Evolutionary conservation across 2,888 invertebrate genomes (phyloP), one percentile per base, ranked within the genome.

Genomic region (Spisula subtruncata): DNA sequence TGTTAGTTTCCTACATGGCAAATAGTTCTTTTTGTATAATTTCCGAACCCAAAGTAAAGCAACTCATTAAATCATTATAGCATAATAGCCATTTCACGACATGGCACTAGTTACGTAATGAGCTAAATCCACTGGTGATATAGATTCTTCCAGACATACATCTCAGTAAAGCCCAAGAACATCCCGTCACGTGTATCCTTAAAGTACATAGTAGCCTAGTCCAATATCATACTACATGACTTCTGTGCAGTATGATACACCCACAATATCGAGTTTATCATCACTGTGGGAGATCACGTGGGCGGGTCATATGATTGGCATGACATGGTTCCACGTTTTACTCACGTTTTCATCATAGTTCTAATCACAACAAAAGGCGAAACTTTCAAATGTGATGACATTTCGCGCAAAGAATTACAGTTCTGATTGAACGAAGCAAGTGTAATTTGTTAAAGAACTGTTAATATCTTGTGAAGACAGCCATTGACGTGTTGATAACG

Each of bases 361-460:
- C 82, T 81, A 89, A 81, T 89, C 82, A 85, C 32, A 86, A 89
- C 89, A 89, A 89, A 89, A 79, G 89, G 83, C 83, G 83, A 81
- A 89, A 60, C 88, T 87, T 86, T 91, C 89, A 90, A 81, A 87
- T n/a, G 84, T 75, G 83, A 83, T 91, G 89, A 91, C 82, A 83
- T 82, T 56, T 32, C 35, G 80, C 71, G 85, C 85, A 83, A 91
- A 85, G 88, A 89, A 90, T 90, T 92, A 92, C 87, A 18, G 35
- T 56, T 85, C 90, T 89, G 92, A 92, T 90, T 90, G 92, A 92
- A 89, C 87, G 87, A 83, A 92, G 92, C 92, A 92, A 80, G 90
- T 92, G 92, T 87, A 92, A 92, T 92, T 90, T 92, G 92, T 92
- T 92, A 89, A 91, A 85, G 92, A 92, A 85, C 84, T 92, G 92